A percentile compares a stretch with the other conserved stretches of the same genome.
Conservation (phyloP, 2,888 invertebrate species). For the Nomada lathburiana region DNA sequence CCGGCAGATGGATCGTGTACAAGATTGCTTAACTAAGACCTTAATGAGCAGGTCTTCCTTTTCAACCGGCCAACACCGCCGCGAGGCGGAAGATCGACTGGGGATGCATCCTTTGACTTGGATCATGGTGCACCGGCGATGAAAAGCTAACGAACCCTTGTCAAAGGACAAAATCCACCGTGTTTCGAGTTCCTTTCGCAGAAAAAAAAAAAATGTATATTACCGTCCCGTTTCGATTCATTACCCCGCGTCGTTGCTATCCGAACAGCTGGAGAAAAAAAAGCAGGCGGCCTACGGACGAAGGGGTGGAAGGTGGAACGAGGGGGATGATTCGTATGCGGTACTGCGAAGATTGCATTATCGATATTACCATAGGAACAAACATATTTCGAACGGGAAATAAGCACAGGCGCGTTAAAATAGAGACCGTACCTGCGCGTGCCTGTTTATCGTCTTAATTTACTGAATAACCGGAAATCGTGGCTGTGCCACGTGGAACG, state of each 20-base stretch:
- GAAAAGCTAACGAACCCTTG: constrained; percentile 71
- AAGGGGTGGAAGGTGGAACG: neutral
- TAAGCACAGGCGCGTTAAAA: neutral
- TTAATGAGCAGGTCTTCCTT: constrained; percentile 71
- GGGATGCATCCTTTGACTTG: constrained; percentile 58
- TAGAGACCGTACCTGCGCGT: neutral
- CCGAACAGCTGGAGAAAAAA: neutral
- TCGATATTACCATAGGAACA: neutral
- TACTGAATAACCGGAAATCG: constrained; percentile 23
- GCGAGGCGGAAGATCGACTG: constrained; percentile 47
- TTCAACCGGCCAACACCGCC: constrained; percentile 49
- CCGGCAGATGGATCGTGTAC: constrained; percentile 43
- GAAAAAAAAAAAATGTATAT: constrained; percentile 38
- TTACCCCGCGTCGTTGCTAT: constrained; percentile 4
- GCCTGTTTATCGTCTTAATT: constrained; percentile 29
- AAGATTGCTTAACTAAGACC: constrained; percentile 71
- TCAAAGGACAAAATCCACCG: constrained; percentile 59
- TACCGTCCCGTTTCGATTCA: constrained; percentile 51
- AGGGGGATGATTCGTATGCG: neutral
- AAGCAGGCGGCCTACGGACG: neutral
- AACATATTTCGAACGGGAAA: too few species aligned
- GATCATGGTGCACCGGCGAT: constrained; percentile 53
- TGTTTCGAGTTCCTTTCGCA: constrained; percentile 35
- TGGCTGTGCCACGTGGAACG: neutral
- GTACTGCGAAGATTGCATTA: neutral